phyloP scores from a whole-genome alignment of 1,140 invertebrate species.

The Listronotus bonariensis region DNA sequence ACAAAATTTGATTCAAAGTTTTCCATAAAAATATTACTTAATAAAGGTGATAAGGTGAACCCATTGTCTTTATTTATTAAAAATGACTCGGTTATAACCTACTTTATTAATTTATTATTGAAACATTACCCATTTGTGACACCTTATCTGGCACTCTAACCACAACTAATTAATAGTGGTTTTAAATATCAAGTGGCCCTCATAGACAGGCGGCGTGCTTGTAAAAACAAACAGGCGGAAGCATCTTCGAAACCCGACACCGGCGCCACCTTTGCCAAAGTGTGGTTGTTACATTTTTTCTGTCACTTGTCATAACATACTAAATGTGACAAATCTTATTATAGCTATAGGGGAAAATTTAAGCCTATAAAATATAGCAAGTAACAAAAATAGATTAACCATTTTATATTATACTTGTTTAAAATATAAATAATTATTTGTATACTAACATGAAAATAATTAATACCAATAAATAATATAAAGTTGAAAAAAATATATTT shows the following conservation, averaged over 20 bases:
- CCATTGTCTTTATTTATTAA: no score
- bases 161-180: constrained; percentile 23
- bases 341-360: not conserved
- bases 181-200: constrained; percentile 23
- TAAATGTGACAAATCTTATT: constrained; percentile 15
- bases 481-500: no score
- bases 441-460: no score
- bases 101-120: not conserved
- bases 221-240: constrained; percentile 30
- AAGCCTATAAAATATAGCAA: not conserved
- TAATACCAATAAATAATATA: no score
- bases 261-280: constrained; percentile 21
- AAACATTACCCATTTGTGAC: not conserved
- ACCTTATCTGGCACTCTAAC: constrained; percentile 17
- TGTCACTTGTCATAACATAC: constrained; percentile 22
- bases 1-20: no score
- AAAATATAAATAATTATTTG: no score
- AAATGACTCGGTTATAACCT: no score
- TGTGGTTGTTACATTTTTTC: constrained; percentile 16
- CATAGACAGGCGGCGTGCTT: constrained; percentile 11
- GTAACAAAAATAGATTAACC: not conserved
- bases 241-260: constrained; percentile 19
- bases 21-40: no score
- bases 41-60: no score
- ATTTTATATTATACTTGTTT: no score